phyloP scores from a whole-genome alignment of 2,113 vertebrate genomes.

The Paedocypris sp. region DNA sequence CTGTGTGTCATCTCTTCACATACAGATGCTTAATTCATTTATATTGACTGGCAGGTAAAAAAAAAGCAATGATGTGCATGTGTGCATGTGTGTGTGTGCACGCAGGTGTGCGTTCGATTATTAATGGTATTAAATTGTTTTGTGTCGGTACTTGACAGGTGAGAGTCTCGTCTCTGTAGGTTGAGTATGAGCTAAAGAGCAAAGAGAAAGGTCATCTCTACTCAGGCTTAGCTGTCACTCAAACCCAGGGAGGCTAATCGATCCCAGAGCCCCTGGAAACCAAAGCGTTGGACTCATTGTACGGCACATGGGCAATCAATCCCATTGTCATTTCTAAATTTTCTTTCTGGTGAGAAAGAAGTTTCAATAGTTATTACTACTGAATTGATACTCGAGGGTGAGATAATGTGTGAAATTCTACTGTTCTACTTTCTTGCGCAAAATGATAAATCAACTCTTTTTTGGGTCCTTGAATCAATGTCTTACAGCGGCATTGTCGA shows the following conservation, averaged over 20 bases:
- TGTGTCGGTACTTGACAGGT: constrained; percentile 1
- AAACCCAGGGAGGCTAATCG: constrained; percentile 31
- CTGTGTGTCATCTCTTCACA: constrained; percentile 2
- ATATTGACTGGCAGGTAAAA: constrained; percentile 14
- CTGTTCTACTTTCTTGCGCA: not conserved
- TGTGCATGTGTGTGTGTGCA: not conserved
- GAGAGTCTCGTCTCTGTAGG: constrained; percentile 41
- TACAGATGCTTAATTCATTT: not conserved
- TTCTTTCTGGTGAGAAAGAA: too few species aligned
- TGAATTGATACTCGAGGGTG: too few species aligned
- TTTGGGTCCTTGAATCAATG: not conserved
- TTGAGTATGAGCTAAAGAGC: constrained; percentile 48
- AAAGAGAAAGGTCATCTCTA: constrained; percentile 52
- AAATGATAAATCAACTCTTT: not conserved
- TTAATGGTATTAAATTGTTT: too few species aligned
- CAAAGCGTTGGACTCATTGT: not conserved
- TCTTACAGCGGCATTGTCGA: not conserved
- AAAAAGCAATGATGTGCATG: not conserved
- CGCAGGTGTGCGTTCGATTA: not conserved
- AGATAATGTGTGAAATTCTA: too few species aligned
- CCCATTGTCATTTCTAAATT: not conserved
- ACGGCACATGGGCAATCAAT: not conserved
- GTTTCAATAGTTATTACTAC: too few species aligned
- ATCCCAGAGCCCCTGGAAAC: constrained; percentile 30
- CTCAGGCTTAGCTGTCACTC: constrained; percentile 48